Evolutionary conservation across 2,113 vertebrate genomes (phyloP).

Genomic region (Chaetops frenatus): DNA sequence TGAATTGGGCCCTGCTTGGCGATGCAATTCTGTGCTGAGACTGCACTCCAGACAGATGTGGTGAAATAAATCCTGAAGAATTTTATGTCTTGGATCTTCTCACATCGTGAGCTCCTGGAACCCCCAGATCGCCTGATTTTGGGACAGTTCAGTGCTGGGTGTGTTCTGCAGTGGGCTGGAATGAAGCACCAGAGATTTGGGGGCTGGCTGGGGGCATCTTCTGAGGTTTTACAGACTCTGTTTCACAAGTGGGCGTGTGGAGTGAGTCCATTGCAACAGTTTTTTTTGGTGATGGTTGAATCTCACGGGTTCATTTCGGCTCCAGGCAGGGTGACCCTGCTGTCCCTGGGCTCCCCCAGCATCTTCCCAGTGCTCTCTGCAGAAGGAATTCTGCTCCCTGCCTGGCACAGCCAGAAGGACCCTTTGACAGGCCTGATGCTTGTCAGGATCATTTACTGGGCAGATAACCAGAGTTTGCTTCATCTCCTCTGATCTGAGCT

Average conservation of each 20-base stretch:
- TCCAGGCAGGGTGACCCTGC: not conserved
- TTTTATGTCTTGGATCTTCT: not conserved
- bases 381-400: not conserved
- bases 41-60: not conserved
- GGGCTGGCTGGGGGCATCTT: not conserved
- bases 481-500: not conserved
- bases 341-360: not conserved
- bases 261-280: not conserved
- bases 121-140: rapidly evolving
- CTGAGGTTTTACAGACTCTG: not conserved
- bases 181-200: not conserved
- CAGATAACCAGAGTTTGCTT: not conserved
- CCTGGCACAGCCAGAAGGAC: not conserved
- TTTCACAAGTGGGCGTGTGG: not conserved
- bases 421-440: not conserved
- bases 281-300: not conserved
- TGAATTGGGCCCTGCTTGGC: not conserved
- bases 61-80: not conserved
- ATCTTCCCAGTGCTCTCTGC: not conserved
- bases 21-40: not conserved
- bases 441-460: not conserved
- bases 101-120: not conserved
- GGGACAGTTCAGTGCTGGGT: not conserved
- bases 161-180: not conserved
- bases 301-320: rapidly evolving